These are phyloP conservation scores for Alethe castanea DNA, from an alignment of 2,113 vertebrate species.

Conservation along the genomic window DNA sequence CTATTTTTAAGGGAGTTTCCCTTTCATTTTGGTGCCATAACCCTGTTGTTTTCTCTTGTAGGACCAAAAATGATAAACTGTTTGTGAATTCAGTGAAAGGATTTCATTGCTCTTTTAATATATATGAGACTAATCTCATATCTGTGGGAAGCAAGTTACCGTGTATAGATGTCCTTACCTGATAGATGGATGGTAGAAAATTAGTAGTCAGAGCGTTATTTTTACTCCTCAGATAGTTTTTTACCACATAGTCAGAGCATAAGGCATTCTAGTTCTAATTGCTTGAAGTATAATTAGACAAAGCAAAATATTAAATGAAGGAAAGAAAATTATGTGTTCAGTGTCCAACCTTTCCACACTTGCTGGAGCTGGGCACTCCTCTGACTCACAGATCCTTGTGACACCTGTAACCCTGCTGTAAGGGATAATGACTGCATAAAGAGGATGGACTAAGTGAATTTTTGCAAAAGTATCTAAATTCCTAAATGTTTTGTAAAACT, in stretches of 20 bases:
- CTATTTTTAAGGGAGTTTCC: neutral
- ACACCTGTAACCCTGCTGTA: neutral
- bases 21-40: neutral
- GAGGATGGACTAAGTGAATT: neutral
- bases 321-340: neutral
- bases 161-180: neutral
- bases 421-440: neutral
- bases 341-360: neutral
- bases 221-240: neutral
- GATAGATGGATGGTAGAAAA: neutral
- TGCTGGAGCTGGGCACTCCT: neutral
- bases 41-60: neutral
- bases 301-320: neutral
- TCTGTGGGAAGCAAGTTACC: neutral
- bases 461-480: neutral
- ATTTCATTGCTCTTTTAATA: neutral
- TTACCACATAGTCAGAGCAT: neutral
- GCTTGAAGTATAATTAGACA: neutral
- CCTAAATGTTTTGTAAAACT: neutral
- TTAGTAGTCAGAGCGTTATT: neutral
- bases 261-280: neutral
- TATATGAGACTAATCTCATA: neutral
- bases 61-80: neutral
- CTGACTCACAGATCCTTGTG: neutral
- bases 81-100: neutral